Evolutionary conservation across 1,140 invertebrate genomes (phyloP), one percentile per base, ranked within the genome.

Genomic region (Diploscapter pachys): DNA sequence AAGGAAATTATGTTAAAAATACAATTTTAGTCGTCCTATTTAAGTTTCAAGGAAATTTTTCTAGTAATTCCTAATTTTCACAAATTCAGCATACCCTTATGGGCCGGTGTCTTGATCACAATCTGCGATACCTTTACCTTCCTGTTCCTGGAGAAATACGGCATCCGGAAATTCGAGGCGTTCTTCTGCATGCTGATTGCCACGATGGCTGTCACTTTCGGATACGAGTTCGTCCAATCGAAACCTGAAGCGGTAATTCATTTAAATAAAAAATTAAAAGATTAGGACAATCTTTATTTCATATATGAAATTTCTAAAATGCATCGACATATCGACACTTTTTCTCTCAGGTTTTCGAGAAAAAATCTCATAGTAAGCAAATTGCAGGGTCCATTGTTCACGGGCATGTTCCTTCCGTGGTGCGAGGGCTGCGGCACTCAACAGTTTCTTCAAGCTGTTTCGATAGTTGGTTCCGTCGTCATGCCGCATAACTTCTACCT

Each of bases 401-500:
- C 91, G 81, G 93, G 93, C 50, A 89, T 94, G 86, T 91, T 94
- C 83, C 83, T 92, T 63, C 93, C 93, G 2, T 92, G 91, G 88
- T 93, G 92, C 85, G 84, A 87, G 56, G 87, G 90, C 79, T 95
- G 93, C 86, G 89, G 91, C 75, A 88, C 87, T 0, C 82, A 88
- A 71, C 90, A 91, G 50, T 84, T 94, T 51, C 84, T 93, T 3
- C 92, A 93, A 86, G 93, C 92, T 61, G 92, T 95, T 3, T 93
- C 92, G 11, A 91, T 95, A 63, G 90, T 96, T 61, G 93, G 93
- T 11, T 93, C 93, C 68, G 92, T 95, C 55, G 94, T 96, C 76
- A 95, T 95, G 93, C 93, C 93, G 2, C 93, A 96, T 83, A 96
- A 96, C 88, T 89, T 96, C n/a, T 96, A 95, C 85, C 89, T 96